phyloP scores from a whole-genome alignment of 2,888 invertebrate genomes.

The Tinea pellionella region DNA sequence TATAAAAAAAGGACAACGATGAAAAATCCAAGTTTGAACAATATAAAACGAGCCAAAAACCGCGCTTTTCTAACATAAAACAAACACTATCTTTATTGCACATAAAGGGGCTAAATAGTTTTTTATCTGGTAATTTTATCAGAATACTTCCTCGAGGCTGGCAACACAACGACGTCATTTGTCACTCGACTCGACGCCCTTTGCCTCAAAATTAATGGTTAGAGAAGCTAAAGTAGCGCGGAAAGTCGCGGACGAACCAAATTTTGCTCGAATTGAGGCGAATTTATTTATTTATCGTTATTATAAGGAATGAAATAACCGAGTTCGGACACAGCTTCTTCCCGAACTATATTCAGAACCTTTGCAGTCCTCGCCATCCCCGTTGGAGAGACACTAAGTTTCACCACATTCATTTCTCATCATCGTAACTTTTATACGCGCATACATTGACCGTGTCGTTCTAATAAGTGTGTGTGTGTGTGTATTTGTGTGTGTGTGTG shows the following conservation, averaged over 20 bases:
- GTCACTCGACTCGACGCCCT: conserved; percentile 33
- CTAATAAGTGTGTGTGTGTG: too few species aligned
- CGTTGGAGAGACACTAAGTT: too few species aligned
- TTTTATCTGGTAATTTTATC: conserved; percentile 30
- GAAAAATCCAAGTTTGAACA: neutral
- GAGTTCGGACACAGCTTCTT: too few species aligned
- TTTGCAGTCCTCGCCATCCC: too few species aligned
- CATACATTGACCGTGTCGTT: too few species aligned
- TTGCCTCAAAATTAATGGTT: conserved; percentile 28
- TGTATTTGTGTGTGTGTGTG: too few species aligned
- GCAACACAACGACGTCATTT: conserved; percentile 32
- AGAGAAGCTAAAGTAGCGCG: neutral
- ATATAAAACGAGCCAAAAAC: neutral
- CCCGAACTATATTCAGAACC: too few species aligned
- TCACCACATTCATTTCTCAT: too few species aligned
- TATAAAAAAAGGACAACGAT: neutral
- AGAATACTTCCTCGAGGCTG: conserved; percentile 5
- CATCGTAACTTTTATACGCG: too few species aligned
- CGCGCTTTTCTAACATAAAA: conserved; percentile 20
- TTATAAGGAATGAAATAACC: too few species aligned
- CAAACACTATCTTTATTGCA: conserved; percentile 33
- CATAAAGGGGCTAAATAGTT: conserved; percentile 47
- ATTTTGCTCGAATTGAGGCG: neutral
- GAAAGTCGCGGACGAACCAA: neutral
- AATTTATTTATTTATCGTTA: too few species aligned